phyloP scores from a whole-genome alignment of 1,140 invertebrate species.

The Pseudomyrmex dendroicus region DNA sequence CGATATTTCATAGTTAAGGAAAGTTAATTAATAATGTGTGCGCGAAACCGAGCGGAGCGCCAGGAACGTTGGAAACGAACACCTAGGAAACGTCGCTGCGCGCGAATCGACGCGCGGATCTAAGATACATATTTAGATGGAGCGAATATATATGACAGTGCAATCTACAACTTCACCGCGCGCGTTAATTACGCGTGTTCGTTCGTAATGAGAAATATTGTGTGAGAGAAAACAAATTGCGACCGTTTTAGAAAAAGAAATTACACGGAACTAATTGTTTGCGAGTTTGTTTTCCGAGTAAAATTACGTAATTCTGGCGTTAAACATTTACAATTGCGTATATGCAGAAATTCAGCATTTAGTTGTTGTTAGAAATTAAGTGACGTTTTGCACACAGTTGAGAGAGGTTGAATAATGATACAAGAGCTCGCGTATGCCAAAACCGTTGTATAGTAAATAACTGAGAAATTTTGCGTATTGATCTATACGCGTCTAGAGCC shows the following conservation, averaged over 20 bases:
- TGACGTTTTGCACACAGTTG: neutral
- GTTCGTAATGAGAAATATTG: neutral
- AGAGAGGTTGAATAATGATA: constrained; percentile 33
- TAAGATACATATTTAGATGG: neutral
- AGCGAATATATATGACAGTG: neutral
- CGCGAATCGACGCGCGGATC: neutral
- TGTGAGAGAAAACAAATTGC: neutral
- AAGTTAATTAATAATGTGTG: constrained; percentile 56
- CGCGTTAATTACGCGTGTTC: neutral
- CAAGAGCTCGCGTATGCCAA: constrained; percentile 21
- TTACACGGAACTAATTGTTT: neutral
- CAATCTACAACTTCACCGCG: too few species aligned
- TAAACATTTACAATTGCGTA: neutral
- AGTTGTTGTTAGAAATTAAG: constrained; percentile 12
- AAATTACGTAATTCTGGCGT: neutral
- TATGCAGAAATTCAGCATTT: neutral
- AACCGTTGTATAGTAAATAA: constrained; percentile 45
- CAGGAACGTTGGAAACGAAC: constrained; percentile 42
- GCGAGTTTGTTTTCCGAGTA: neutral
- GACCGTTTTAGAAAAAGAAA: neutral
- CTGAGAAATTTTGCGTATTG: constrained; percentile 22
- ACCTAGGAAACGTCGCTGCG: neutral
- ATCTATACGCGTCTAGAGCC: constrained; percentile 3
- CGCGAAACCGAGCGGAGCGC: neutral
- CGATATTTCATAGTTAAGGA: constrained; percentile 53